A percentile compares a stretch with the other conserved stretches of the same genome.
Conservation (phyloP, 1,140 invertebrate genomes). For the Leptopilina clavipes region DNA sequence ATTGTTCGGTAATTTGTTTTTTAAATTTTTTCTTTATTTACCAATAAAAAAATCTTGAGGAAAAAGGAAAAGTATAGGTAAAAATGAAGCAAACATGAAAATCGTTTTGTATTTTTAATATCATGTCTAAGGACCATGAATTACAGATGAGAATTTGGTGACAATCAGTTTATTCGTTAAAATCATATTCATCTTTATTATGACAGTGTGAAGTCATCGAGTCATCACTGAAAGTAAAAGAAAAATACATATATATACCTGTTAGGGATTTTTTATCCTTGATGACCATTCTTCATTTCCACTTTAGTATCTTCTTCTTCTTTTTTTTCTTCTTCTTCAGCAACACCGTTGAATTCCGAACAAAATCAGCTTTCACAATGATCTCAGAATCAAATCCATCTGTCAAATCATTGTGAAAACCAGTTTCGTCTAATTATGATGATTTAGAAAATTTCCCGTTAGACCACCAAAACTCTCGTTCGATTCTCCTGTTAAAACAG, state of each 20-base stretch:
- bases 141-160: background rate
- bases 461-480: background rate
- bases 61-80: too few relatives aligned
- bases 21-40: too few relatives aligned
- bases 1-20: too few relatives aligned
- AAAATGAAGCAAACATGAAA: too few relatives aligned
- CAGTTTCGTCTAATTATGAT: conserved; percentile 82
- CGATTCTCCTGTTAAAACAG: conserved; percentile 32
- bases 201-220: conserved; percentile 11
- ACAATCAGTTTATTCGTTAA: background rate
- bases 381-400: conserved; percentile 90
- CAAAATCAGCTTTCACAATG: conserved; percentile 96
- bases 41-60: too few relatives aligned
- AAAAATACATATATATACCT: background rate
- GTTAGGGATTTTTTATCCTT: background rate
- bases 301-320: conserved; percentile 12
- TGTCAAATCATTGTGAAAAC: conserved; percentile 95
- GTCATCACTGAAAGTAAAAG: background rate
- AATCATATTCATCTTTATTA: conserved; percentile 26
- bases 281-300: background rate
- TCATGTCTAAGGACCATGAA: background rate
- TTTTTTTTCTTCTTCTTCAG: conserved; percentile 41
- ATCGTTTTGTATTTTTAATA: too few relatives aligned
- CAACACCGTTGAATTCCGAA: conserved; percentile 72
- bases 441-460: conserved; percentile 23